Percentiles rank a stretch among this genome's conserved stretches.
Evolutionary conservation across 2,113 vertebrate species (phyloP).

Genomic region (Ranitomeya imitator): DNA sequence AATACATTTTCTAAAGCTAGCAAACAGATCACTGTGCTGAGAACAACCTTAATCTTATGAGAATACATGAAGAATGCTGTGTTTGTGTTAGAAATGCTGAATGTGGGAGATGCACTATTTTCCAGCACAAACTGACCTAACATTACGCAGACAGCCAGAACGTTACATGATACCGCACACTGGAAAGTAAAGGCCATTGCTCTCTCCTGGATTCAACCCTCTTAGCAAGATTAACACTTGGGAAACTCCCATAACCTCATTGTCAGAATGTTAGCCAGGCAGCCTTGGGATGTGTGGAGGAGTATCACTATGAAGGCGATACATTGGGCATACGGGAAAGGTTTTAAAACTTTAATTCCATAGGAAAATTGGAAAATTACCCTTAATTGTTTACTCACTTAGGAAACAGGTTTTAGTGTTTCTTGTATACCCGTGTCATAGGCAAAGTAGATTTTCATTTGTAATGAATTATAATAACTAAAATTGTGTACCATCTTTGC

Average conservation of each 20-base stretch:
- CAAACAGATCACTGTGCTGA: background rate
- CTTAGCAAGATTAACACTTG: slow-evolving; percentile 51
- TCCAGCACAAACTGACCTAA: slow-evolving; percentile 42
- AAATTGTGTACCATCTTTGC: background rate
- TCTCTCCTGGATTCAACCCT: slow-evolving; percentile 16
- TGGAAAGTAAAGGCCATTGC: slow-evolving; percentile 15
- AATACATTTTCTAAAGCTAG: background rate
- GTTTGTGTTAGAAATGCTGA: slow-evolving; percentile 35
- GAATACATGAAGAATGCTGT: slow-evolving; percentile 15
- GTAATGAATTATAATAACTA: background rate
- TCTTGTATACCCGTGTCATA: background rate
- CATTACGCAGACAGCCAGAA: slow-evolving; percentile 32
- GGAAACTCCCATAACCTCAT: slow-evolving; percentile 38
- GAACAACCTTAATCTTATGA: background rate
- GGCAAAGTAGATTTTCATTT: background rate
- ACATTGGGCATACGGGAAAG: background rate
- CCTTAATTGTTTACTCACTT: background rate
- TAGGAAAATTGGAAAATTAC: background rate
- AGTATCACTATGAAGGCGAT: background rate
- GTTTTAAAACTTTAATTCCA: background rate
- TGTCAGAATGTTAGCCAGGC: slow-evolving; percentile 5
- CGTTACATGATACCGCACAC: slow-evolving; percentile 38
- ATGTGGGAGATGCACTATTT: slow-evolving; percentile 29
- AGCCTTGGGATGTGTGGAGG: slow-evolving; percentile 15
- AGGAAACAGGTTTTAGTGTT: background rate